A percentile compares a stretch with the other conserved stretches of the same genome.
phyloP scores from a whole-genome alignment of 2,797 vertebrate species.

The Gymnothorax reevesii region DNA sequence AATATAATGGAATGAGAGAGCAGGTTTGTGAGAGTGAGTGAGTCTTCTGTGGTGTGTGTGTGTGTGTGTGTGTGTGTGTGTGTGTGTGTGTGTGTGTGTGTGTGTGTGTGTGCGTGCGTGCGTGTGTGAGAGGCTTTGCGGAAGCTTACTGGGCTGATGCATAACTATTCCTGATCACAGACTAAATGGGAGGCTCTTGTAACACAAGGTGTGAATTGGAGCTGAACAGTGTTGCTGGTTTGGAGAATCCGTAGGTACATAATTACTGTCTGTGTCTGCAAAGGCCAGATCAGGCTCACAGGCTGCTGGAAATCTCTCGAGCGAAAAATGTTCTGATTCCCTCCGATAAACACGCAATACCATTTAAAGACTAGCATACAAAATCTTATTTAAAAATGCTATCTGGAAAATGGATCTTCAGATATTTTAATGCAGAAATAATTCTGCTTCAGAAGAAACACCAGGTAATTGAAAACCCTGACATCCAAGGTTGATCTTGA shows the following conservation, averaged over 20 bases:
- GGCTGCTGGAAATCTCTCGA: too few species aligned
- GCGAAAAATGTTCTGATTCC: background rate
- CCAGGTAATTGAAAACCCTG: background rate
- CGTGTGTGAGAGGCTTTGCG: too few species aligned
- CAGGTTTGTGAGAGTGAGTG: background rate
- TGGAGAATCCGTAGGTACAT: background rate
- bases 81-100: background rate
- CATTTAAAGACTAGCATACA: background rate
- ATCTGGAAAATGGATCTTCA: background rate
- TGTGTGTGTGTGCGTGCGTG: background rate
- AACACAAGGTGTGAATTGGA: background rate
- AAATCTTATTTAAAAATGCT: background rate
- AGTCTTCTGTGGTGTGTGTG: background rate
- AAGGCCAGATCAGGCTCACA: background rate
- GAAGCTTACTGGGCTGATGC: background rate
- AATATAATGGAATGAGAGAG: too few species aligned
- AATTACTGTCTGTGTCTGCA: constrained; percentile 8
- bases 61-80: background rate
- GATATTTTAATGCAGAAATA: background rate
- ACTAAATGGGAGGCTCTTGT: background rate
- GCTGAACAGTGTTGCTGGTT: background rate
- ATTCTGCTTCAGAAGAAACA: background rate
- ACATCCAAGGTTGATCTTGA: background rate
- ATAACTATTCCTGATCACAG: background rate
- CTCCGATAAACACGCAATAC: background rate